Percentiles rank a stretch among this genome's conserved stretches.
phyloP scores from a whole-genome alignment of 2,888 invertebrate species.

The Tholera decimalis region DNA sequence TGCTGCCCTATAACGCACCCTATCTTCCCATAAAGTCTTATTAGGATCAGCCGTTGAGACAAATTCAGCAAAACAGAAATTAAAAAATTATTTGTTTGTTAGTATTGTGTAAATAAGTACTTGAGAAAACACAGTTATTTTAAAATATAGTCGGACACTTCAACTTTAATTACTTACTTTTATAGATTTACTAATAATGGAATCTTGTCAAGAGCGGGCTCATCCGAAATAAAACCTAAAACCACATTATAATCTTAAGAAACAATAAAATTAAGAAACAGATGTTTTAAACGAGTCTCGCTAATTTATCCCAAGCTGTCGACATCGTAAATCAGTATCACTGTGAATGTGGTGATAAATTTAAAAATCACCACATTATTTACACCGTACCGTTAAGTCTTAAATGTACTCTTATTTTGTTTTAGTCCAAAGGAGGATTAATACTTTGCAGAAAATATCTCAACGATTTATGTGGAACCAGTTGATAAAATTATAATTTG shows the following conservation, averaged over 20 bases:
- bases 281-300: conserved; percentile 2
- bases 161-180: no score
- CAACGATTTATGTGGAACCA: conserved; percentile 58
- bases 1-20: no score
- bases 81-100: no score
- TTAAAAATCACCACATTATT: conserved; percentile 40
- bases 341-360: conserved; percentile 45
- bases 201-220: no score
- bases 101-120: no score
- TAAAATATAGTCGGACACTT: no score
- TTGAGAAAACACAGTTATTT: no score
- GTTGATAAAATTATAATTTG: conserved; percentile 61
- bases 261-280: conserved; percentile 2
- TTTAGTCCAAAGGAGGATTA: conserved; percentile 55
- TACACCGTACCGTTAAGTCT: conserved; percentile 51
- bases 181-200: no score
- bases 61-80: no score
- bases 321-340: conserved; percentile 38
- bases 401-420: conserved; percentile 31
- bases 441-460: conserved; percentile 47
- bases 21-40: no score
- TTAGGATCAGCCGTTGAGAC: no score
- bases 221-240: neutral
- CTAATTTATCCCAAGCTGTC: conserved; percentile 29
- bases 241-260: neutral